A percentile compares a stretch with the other conserved stretches of the same genome.
Conservation (phyloP, 37 sponge, comb jelly and placozoan genomes). For the Tethya wilhelma region DNA sequence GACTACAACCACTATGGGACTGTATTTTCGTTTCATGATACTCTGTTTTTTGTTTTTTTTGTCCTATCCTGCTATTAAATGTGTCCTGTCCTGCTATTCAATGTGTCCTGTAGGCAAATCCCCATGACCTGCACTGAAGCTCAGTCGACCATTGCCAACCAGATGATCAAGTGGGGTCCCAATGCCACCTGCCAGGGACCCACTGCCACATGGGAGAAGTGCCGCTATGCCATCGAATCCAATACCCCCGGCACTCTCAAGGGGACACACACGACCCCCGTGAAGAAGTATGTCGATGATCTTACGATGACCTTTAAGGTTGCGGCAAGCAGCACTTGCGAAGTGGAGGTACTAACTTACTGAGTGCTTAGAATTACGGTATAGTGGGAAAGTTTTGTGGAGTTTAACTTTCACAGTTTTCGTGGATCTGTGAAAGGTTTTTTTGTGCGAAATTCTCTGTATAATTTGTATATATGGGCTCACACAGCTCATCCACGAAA, state of each 20-base stretch:
- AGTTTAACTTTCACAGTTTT: no score
- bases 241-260: constrained; percentile 24
- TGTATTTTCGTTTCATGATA: no score
- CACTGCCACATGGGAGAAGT: background rate
- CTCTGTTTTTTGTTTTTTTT: background rate
- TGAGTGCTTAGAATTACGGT: background rate
- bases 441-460: no score
- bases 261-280: constrained; percentile 75
- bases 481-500: no score
- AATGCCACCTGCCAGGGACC: background rate
- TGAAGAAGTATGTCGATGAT: constrained; percentile 76
- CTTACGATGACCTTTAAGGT: constrained; percentile 36
- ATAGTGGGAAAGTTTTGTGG: no score
- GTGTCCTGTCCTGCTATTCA: background rate
- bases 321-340: constrained; percentile 7
- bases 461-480: no score
- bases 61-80: background rate
- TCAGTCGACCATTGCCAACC: constrained; percentile 12
- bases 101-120: constrained; percentile 47
- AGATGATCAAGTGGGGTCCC: constrained; percentile 51
- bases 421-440: no score
- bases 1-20: no score
- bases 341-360: constrained; percentile 33
- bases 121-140: constrained; percentile 36
- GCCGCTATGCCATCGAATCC: background rate